These are phyloP conservation scores for Xiphias gladius DNA, from an alignment of 2,113 vertebrate species.

Conservation along the genomic window DNA sequence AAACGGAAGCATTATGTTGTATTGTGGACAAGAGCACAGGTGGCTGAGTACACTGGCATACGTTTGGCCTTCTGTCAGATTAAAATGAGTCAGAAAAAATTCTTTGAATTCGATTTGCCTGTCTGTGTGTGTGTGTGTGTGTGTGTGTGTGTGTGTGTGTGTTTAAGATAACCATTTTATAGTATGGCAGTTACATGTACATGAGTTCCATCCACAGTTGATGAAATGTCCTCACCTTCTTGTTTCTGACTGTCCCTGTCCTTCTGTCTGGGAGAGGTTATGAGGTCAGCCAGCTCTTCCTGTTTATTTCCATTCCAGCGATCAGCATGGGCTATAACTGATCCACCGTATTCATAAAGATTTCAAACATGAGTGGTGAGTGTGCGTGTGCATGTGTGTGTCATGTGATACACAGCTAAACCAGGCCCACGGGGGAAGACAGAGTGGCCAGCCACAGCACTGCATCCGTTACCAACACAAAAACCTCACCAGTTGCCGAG, in stretches of 20 bases:
- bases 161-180: background rate
- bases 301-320: slow-evolving; percentile 50
- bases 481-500: slow-evolving; percentile 61
- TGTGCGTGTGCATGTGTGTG: slow-evolving; percentile 15
- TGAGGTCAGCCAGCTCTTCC: slow-evolving; percentile 35
- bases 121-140: slow-evolving; percentile 5
- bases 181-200: slow-evolving; percentile 12
- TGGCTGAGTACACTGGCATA: slow-evolving; percentile 57
- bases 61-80: slow-evolving; percentile 66
- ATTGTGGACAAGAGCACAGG: slow-evolving; percentile 59
- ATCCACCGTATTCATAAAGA: slow-evolving; percentile 47
- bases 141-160: background rate
- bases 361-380: slow-evolving; percentile 29
- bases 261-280: slow-evolving; percentile 21
- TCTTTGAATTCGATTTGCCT: slow-evolving; percentile 25
- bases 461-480: slow-evolving; percentile 71
- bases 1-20: slow-evolving; percentile 36
- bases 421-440: slow-evolving; percentile 42
- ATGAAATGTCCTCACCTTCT: slow-evolving; percentile 8
- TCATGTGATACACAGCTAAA: slow-evolving; percentile 65
- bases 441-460: slow-evolving; percentile 48
- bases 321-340: slow-evolving; percentile 33
- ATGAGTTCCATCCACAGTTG: slow-evolving; percentile 4
- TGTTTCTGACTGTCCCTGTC: background rate
- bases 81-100: slow-evolving; percentile 30